Evolutionary conservation across 2,113 vertebrate species (phyloP), one percentile per base, ranked within the genome.

Genomic region (Paracanthobrama guichenoti): DNA sequence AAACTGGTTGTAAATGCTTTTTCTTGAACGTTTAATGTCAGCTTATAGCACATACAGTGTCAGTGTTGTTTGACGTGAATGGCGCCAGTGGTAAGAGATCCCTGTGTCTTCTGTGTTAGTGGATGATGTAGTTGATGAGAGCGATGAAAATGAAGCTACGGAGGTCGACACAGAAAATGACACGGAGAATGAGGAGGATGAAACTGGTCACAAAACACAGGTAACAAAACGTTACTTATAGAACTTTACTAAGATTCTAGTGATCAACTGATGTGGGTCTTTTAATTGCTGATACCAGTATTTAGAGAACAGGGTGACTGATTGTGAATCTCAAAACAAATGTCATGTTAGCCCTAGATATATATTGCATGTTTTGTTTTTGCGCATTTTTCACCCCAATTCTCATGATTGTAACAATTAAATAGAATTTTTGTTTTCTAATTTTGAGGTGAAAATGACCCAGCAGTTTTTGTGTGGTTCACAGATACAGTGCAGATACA

Each of bases 91-190:
- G 31, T 20, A 16, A 22, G 31, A 6, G 73, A 9, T 87, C 10
- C 85, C 24, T 88, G 67, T 85, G 76, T 80, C 35, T 80, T 81
- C 39, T 78, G 18, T 84, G 66, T 28, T 90, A 99, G 98, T 97
- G 94, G 98, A 99, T 91, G 98, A 99, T 84, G 97, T 99, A 78
- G 95, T 97, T 83, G 97, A 99, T 92, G 97, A 97, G 88, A 99
- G 98, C 79, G 97, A 99, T 85, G 97, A 98, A 92, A 98, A 97
- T 0, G 97, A 98, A 83, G 97, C 98, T 82, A 90, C 85, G 2
- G 97, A 99, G 87, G 90, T 92, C 84, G 98, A 99, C 86, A 92
- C 94, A 0, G 98, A 98, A 91, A 91, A 95, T 50, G 97, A 99
- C 89, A 93, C 90, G 0, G 97, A 98, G 89, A 96, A 95, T 76